Base-by-base conservation (phyloP, 2,888 invertebrate genomes). In the Parnassius smintheus region DNA sequence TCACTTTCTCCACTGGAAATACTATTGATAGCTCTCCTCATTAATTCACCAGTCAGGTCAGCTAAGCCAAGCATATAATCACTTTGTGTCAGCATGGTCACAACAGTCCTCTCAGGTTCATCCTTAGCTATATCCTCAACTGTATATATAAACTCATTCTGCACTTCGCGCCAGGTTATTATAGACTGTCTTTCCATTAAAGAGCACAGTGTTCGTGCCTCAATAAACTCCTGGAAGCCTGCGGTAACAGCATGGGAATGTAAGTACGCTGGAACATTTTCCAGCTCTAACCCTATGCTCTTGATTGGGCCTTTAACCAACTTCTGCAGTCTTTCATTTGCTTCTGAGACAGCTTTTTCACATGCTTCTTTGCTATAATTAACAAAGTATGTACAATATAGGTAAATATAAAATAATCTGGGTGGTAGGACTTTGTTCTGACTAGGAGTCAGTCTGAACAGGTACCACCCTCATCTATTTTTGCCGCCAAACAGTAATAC, bases 21-120 rank as follows among this genome's bases (percentile, higher is more conserved):
- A 72, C 95, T 95, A 77, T 96, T 96, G 9, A 98, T 96, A 60
- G 97, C 96, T 71, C 95, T 94, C 57, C 98, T 92, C 98, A 98
- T 98, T 52, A 98, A 81, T 82, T 98, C 98, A 0, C 98, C 98
- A 0, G 97, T 97, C 42, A 98, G 91, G 86, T 98, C 98, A 0
- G 96, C 95, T 46, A 98, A 83, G 0, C 98, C 98, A 50, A 98
- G 85, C 76, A 98, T 91, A 56, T 93, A 94, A 69, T 94, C 94
- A 18, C 78, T 77, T 3, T 92, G 91, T 13, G 92, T 85, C 9
- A 94, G 66, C 72, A 83, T 68, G 4, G 90, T 85, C 1, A 75
- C 72, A 2, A 91, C 69, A 50, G 65, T 73, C 52, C 76, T 76
- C 13, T 81, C 78, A 4, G 49, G 65, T 45, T 72, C 71, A 11